Conservation (phyloP, 2,888 invertebrate genomes). For the Dendrolimus houi region DNA sequence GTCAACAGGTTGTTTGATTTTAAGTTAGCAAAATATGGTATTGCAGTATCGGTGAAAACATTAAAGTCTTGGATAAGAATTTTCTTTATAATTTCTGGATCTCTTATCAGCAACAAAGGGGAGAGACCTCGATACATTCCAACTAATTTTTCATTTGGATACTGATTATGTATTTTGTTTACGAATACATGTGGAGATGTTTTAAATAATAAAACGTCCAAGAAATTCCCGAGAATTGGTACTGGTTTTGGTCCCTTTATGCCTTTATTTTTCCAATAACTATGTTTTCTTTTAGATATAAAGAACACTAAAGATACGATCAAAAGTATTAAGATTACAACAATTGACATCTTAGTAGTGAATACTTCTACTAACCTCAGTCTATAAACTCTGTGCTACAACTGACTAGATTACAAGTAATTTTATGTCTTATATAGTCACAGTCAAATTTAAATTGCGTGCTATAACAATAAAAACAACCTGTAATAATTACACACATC, state of each 20-base stretch:
- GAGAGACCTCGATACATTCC: constrained; percentile 25
- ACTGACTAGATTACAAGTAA: too few species aligned
- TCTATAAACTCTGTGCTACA: too few species aligned
- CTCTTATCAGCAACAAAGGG: constrained; percentile 24
- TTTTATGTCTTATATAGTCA: too few species aligned
- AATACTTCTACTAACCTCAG: too few species aligned
- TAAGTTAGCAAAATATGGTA: constrained; percentile 13
- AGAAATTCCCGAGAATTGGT: constrained; percentile 19
- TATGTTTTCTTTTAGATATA: constrained; percentile 11
- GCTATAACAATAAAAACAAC: too few species aligned
- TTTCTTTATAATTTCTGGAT: constrained; percentile 27
- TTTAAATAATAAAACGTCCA: constrained; percentile 12
- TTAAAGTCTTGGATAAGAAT: constrained; percentile 27
- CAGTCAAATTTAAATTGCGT: too few species aligned
- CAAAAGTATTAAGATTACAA: too few species aligned
- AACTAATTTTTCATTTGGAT: constrained; percentile 26
- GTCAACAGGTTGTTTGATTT: constrained; percentile 23
- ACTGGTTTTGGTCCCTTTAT: constrained; percentile 17
- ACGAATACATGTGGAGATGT: constrained; percentile 3
- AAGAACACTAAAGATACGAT: too few species aligned
- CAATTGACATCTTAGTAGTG: too few species aligned
- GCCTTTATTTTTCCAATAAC: constrained; percentile 17
- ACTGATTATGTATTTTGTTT: constrained; percentile 9
- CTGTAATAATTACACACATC: too few species aligned
- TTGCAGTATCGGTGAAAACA: constrained; percentile 26